Base-by-base conservation (phyloP, 2,888 invertebrate genomes). In the Spodoptera littoralis region DNA sequence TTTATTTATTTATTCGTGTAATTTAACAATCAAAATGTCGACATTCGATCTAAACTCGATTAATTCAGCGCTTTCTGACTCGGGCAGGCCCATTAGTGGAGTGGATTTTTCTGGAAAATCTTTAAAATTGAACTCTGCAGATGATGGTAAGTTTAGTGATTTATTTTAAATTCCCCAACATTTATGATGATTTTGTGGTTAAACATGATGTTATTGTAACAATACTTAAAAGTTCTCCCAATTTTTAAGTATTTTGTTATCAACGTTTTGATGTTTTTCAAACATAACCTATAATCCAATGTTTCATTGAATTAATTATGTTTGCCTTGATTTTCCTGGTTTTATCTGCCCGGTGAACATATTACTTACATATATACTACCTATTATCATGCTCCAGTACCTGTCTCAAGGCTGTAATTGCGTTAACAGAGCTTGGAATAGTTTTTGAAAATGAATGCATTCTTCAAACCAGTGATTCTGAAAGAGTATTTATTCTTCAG, bases 41-140 rank as follows among this genome's bases (percentile, higher is more conserved):
- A 79, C 92, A 50, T 95, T 96, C 72, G 95, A 96, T 88, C 89
- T 96, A 49, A 95, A 95, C 63, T 94, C 95, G n/a, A 90, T 96
- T 50, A 91, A 88, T 58, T 83, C 88, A 52, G 95, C 94, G 22
- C 83, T 96, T 45, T 88, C 89, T 78, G 92, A 89, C 58, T 88
- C 95, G 2, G 91, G 86, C 59, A 90, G 92, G 60, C 86, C 90
- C 11, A 85, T 85, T 22, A 93, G 85, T 79, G 98, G 98, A 53
- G 96, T 99, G 13, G 97, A 97, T 83, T 98, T 98, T 88, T 96
- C 97, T 67, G 97, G 97, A 60, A 96, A 96, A 91, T 96, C 96
- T 0, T 89, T 98, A 55, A 98, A 98, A 91, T 95, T 98, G 80
- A 95, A 98, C 87, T 96, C 96, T 0, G 97, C 96, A 56, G 95